A percentile compares a stretch with the other conserved stretches of the same genome.
These are phyloP conservation scores for Leucopternis melanops DNA, from an alignment of 2,113 vertebrate species.

Conservation along the genomic window DNA sequence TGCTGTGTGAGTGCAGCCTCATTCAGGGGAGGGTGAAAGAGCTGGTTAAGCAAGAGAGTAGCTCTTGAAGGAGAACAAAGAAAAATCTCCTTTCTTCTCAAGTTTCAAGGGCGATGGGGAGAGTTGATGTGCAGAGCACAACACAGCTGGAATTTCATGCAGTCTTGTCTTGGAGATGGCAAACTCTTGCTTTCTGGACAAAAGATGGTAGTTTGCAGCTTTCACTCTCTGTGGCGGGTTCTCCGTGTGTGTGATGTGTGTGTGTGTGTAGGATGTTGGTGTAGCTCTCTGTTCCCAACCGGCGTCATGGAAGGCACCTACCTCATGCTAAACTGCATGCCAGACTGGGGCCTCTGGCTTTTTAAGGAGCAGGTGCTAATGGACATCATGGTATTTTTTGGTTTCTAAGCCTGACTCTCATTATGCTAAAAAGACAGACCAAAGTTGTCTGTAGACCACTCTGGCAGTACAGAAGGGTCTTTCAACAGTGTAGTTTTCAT, in stretches of 20 bases:
- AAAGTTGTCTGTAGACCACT: background rate
- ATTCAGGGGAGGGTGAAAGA: background rate
- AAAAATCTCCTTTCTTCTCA: background rate
- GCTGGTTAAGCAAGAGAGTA: background rate
- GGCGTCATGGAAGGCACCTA: background rate
- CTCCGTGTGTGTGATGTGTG: too few relatives aligned
- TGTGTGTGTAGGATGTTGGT: background rate
- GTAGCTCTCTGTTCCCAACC: background rate
- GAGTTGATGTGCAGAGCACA: background rate
- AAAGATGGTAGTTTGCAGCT: background rate
- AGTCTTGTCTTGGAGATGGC: background rate
- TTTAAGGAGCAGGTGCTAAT: background rate
- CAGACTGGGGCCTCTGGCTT: background rate
- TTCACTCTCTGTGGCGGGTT: background rate
- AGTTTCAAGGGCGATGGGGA: background rate
- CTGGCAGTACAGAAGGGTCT: background rate
- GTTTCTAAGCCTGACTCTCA: background rate
- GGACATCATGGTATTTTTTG: background rate
- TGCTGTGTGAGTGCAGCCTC: background rate
- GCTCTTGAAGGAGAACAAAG: background rate
- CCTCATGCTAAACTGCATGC: rapidly evolving
- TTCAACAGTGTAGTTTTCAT: background rate
- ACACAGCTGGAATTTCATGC: background rate
- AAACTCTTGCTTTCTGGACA: background rate
- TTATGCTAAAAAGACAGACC: background rate